phyloP scores from a whole-genome alignment of 1,140 invertebrate genomes.

The Berghia stephanieae region DNA sequence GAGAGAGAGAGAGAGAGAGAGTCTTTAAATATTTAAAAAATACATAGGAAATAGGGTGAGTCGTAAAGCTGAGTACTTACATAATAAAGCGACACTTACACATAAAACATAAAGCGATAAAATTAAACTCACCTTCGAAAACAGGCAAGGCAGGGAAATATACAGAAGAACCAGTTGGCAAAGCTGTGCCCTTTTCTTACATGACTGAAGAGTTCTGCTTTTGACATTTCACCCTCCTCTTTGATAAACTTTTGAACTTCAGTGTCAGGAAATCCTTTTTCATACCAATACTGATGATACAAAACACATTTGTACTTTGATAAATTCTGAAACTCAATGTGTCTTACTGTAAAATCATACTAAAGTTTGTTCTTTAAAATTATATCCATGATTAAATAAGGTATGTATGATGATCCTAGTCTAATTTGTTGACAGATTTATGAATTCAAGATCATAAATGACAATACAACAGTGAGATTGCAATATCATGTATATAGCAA shows the following conservation, averaged over 20 bases:
- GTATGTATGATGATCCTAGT: neutral
- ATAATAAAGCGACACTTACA: too few relatives aligned
- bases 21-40: too few relatives aligned
- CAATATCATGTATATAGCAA: too few relatives aligned
- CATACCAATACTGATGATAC: slow-evolving; percentile 76
- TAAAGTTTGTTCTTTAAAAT: neutral
- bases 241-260: slow-evolving; percentile 82
- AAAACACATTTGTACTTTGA: neutral
- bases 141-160: slow-evolving; percentile 26
- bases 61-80: too few relatives aligned
- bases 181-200: neutral
- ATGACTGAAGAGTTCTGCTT: slow-evolving; percentile 25
- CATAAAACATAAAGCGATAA: too few relatives aligned
- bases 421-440: neutral
- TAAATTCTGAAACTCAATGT: neutral
- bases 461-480: neutral
- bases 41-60: too few relatives aligned
- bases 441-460: neutral
- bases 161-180: slow-evolving; percentile 28
- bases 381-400: neutral
- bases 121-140: slow-evolving; percentile 20
- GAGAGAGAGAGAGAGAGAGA: too few relatives aligned
- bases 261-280: slow-evolving; percentile 86
- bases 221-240: slow-evolving; percentile 33
- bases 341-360: neutral